Percentiles rank a stretch among this genome's conserved stretches.
These are phyloP conservation scores for Aphidius colemani DNA, from an alignment of 2,888 invertebrate species.

Conservation along the genomic window DNA sequence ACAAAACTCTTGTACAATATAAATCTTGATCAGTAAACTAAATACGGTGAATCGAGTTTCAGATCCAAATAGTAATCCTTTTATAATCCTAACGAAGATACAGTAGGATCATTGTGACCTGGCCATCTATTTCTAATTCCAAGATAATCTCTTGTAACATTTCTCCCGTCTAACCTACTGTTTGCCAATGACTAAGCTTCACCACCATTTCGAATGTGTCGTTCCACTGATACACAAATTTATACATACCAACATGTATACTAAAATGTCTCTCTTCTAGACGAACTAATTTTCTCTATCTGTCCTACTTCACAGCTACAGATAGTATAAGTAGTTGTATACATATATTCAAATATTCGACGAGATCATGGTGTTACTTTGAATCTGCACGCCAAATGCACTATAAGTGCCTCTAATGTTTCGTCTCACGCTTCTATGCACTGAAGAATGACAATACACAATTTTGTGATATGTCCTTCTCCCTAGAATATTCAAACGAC, in stretches of 20 bases:
- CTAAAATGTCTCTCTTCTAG: slow-evolving; percentile 1
- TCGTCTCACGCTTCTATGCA: slow-evolving; percentile 33
- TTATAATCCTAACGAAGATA: slow-evolving; percentile 44
- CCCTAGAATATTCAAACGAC: slow-evolving; percentile 32
- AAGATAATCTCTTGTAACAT: slow-evolving; percentile 41
- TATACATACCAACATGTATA: too few relatives aligned
- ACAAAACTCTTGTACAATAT: not conserved
- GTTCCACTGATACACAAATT: not conserved
- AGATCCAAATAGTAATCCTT: slow-evolving; percentile 50
- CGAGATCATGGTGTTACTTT: slow-evolving; percentile 43
- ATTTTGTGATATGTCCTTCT: not conserved
- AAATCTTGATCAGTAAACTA: slow-evolving; percentile 43
- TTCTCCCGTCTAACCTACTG: slow-evolving; percentile 34
- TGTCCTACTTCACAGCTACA: slow-evolving; percentile 5
- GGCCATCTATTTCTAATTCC: slow-evolving; percentile 48
- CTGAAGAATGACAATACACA: slow-evolving; percentile 23
- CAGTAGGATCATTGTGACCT: slow-evolving; percentile 39
- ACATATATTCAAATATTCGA: slow-evolving; percentile 23
- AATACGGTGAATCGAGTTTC: slow-evolving; percentile 43
- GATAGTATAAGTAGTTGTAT: slow-evolving; percentile 7
- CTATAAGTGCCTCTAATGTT: slow-evolving; percentile 44
- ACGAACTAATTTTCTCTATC: not conserved
- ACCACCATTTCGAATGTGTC: slow-evolving; percentile 28
- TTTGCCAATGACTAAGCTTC: slow-evolving; percentile 27
- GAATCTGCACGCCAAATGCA: slow-evolving; percentile 47